Evolutionary conservation across 2,888 invertebrate genomes (phyloP).

Genomic region (Operophtera brumata): DNA sequence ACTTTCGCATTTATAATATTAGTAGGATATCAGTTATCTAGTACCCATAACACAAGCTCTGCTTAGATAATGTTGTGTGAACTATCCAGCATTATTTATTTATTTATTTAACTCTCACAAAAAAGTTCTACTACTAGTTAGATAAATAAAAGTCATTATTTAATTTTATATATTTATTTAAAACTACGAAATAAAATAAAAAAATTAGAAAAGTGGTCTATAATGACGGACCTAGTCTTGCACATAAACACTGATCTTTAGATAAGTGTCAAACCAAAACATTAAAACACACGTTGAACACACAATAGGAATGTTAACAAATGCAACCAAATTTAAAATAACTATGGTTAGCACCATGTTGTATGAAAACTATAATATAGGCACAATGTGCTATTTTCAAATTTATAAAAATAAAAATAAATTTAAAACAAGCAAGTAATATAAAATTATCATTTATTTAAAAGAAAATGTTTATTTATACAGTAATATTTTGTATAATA

Average conservation of each 20-base stretch:
- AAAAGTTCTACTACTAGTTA: no score
- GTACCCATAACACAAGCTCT: no score
- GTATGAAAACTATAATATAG: background rate
- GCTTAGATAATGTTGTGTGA: no score
- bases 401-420: background rate
- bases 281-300: background rate
- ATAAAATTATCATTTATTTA: no score
- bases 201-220: slow-evolving; percentile 10
- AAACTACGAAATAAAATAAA: slow-evolving; percentile 23
- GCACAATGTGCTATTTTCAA: background rate
- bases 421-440: no score
- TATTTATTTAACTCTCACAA: no score
- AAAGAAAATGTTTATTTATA: no score
- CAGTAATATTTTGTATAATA: no score
- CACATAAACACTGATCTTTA: background rate
- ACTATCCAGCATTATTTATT: no score
- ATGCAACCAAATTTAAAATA: slow-evolving; percentile 18
- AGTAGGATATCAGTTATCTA: no score
- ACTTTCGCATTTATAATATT: no score
- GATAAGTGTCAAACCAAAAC: background rate
- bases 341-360: slow-evolving; percentile 15
- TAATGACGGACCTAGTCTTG: background rate
- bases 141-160: slow-evolving; percentile 5
- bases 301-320: slow-evolving; percentile 21
- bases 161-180: slow-evolving; percentile 21